Percentiles rank a stretch among this genome's conserved stretches.
phyloP scores from a whole-genome alignment of 2,888 invertebrate species.

The Trisateles emortualis region DNA sequence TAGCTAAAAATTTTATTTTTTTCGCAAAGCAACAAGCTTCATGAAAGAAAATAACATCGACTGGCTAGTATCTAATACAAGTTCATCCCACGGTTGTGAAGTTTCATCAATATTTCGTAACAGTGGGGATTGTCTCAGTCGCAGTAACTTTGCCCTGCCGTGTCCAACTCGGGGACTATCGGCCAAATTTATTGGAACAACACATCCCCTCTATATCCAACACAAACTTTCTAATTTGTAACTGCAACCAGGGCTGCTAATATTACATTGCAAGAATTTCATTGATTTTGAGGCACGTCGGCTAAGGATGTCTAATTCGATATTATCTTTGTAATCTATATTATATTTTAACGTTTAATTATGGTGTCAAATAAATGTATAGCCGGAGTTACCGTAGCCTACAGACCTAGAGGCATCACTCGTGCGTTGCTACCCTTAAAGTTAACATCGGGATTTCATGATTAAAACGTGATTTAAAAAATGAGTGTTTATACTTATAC shows the following conservation, averaged over 20 bases:
- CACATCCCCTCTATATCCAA: slow-evolving; percentile 53
- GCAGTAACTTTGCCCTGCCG: slow-evolving; percentile 42
- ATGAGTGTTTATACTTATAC: too few relatives aligned
- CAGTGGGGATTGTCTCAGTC: slow-evolving; percentile 31
- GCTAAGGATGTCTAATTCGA: too few relatives aligned
- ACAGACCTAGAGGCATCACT: too few relatives aligned
- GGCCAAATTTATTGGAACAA: slow-evolving; percentile 59
- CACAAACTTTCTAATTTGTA: slow-evolving; percentile 73
- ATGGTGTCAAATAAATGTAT: too few relatives aligned
- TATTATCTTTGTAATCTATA: too few relatives aligned
- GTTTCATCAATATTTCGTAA: slow-evolving; percentile 30
- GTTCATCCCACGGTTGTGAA: not conserved
- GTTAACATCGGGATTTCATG: too few relatives aligned
- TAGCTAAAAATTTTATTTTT: not conserved
- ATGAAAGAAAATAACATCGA: not conserved
- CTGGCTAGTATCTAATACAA: not conserved
- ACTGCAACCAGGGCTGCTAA: slow-evolving; percentile 40
- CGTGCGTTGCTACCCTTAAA: too few relatives aligned
- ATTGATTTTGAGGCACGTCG: too few relatives aligned
- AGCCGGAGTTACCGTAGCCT: too few relatives aligned
- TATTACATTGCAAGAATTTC: slow-evolving; percentile 19
- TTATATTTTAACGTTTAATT: too few relatives aligned
- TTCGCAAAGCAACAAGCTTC: not conserved
- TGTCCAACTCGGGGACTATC: slow-evolving; percentile 39
- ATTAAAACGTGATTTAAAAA: too few relatives aligned